Percentiles rank a stretch among this genome's conserved stretches.
Evolutionary conservation across 2,797 vertebrate genomes (phyloP).

Genomic region (Takifugu ocellatus): DNA sequence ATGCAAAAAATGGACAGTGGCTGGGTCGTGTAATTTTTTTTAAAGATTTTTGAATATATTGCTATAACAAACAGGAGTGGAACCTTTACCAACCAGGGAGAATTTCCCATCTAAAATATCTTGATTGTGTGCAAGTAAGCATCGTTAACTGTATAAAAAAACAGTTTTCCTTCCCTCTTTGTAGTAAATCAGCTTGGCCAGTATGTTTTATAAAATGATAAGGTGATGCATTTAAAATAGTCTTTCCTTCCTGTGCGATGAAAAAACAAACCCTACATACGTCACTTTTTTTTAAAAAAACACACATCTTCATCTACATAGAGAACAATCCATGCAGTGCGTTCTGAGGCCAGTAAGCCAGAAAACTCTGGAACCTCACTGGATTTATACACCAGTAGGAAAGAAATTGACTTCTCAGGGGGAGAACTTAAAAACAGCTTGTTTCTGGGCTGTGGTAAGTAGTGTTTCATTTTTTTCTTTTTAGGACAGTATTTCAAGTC

Average conservation of each 20-base stretch:
- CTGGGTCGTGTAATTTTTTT: no score
- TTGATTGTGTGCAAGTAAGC: slow-evolving; percentile 19
- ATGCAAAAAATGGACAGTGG: slow-evolving; percentile 3
- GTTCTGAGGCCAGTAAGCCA: slow-evolving; percentile 26
- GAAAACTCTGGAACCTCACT: slow-evolving; percentile 7
- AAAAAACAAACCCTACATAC: slow-evolving; percentile 30
- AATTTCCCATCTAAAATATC: slow-evolving; percentile 9
- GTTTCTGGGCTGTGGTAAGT: background rate
- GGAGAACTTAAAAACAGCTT: slow-evolving; percentile 4
- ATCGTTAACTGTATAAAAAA: slow-evolving; percentile 1
- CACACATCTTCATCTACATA: slow-evolving; percentile 45
- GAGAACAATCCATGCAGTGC: slow-evolving; percentile 62
- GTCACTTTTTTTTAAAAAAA: slow-evolving; percentile 24
- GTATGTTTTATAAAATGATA: background rate
- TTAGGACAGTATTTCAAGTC: background rate
- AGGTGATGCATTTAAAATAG: slow-evolving; percentile 40
- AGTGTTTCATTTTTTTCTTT: background rate
- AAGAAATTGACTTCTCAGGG: slow-evolving; percentile 7
- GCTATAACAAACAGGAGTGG: no score
- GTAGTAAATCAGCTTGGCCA: no score
- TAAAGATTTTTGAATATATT: no score
- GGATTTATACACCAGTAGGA: slow-evolving; percentile 33
- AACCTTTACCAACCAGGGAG: no score
- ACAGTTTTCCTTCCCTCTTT: background rate
- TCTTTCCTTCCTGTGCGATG: slow-evolving; percentile 36